Evolutionary conservation across 2,113 vertebrate species (phyloP).

Genomic region (Bos indicus): DNA sequence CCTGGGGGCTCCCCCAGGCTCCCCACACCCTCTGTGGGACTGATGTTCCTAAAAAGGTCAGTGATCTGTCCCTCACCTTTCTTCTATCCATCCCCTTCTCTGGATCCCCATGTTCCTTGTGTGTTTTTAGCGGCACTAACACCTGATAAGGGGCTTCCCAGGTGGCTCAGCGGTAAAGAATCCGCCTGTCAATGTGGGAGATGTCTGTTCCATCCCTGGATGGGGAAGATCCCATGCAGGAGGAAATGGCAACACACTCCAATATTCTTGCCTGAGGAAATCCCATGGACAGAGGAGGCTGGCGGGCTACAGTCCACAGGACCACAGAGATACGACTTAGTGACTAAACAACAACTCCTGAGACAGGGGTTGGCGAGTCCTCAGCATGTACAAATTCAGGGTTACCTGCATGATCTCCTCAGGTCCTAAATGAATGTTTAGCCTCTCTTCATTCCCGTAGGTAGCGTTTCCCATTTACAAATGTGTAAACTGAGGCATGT

Average conservation of each 20-base stretch:
- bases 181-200: no score
- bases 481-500: neutral
- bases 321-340: no score
- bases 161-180: no score
- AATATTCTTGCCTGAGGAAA: no score
- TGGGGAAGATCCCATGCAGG: no score
- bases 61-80: no score
- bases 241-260: no score
- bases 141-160: no score
- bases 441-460: neutral
- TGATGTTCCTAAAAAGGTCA: neutral
- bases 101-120: neutral
- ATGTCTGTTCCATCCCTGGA: no score
- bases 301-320: neutral
- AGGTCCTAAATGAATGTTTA: neutral
- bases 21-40: neutral
- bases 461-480: neutral
- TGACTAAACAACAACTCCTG: neutral
- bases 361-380: neutral
- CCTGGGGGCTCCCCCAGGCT: neutral
- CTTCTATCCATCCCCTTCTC: neutral
- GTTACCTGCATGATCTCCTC: neutral
- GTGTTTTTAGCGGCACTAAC: rapidly evolving
- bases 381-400: neutral
- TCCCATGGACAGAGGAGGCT: no score